phyloP scores from a whole-genome alignment of 2,113 vertebrate species.

The Chloebia gouldiae region DNA sequence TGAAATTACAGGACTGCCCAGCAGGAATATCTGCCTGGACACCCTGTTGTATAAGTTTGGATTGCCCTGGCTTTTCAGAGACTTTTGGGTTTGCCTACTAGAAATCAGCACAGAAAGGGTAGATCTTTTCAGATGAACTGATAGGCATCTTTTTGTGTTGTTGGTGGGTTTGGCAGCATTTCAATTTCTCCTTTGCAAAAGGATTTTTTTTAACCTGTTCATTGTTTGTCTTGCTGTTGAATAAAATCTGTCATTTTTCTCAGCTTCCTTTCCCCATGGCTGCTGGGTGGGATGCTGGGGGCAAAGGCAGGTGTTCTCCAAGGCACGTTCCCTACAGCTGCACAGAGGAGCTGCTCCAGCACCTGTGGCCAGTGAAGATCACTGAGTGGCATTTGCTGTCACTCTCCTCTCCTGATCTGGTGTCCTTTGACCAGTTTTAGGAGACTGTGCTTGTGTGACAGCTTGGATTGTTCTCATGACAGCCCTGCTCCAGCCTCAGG shows the following conservation, averaged over 20 bases:
- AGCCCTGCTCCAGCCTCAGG: background rate
- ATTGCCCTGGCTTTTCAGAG: background rate
- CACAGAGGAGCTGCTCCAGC: background rate
- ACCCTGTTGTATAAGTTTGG: background rate
- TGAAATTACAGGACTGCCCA: background rate
- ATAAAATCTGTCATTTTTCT: background rate
- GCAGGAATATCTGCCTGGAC: background rate
- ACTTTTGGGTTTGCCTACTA: fast-evolving
- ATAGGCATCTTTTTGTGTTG: background rate
- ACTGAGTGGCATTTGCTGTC: background rate
- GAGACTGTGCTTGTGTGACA: background rate
- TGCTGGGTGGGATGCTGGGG: background rate
- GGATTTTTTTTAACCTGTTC: background rate
- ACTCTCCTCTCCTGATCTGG: background rate
- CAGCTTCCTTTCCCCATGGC: background rate
- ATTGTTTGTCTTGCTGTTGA: background rate
- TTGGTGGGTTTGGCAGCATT: background rate
- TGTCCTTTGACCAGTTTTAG: background rate
- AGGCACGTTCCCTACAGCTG: fast-evolving
- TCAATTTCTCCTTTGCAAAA: background rate
- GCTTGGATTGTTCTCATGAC: background rate
- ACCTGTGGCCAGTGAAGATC: background rate
- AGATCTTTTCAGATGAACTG: background rate
- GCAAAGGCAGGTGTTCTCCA: background rate
- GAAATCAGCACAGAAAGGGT: background rate